Conservation (phyloP, 2,888 invertebrate species). For the Melanostoma scalare region DNA sequence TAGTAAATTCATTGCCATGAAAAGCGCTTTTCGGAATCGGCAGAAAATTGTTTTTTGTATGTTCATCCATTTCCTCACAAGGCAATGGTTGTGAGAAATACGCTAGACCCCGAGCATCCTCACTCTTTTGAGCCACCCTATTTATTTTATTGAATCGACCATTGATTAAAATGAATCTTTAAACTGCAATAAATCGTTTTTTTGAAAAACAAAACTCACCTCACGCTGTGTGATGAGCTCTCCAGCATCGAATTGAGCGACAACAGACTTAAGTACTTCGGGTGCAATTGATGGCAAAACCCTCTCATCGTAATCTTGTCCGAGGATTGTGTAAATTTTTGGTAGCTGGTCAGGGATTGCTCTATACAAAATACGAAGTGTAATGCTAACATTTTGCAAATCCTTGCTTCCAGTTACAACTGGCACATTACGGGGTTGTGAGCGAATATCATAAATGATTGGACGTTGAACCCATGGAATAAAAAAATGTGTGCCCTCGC, state of each 20-base stretch:
- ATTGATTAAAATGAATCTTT: too few species aligned
- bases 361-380: slow-evolving; percentile 97
- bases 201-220: slow-evolving; percentile 83
- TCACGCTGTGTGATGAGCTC: slow-evolving; percentile 99
- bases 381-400: slow-evolving; percentile 99
- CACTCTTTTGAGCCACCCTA: too few species aligned
- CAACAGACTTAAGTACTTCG: slow-evolving; percentile 99
- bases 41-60: too few species aligned
- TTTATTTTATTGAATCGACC: too few species aligned
- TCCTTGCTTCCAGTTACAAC: slow-evolving; percentile 99
- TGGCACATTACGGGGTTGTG: slow-evolving; percentile 97
- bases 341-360: slow-evolving; percentile 97
- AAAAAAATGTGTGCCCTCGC: slow-evolving; percentile 99
- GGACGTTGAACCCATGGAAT: slow-evolving; percentile 99
- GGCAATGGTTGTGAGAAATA: too few species aligned
- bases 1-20: too few species aligned
- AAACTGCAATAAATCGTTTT: slow-evolving; percentile 17
- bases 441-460: slow-evolving; percentile 98
- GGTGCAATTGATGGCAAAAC: slow-evolving; percentile 99
- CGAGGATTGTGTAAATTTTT: slow-evolving; percentile 97
- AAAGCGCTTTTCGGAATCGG: too few species aligned
- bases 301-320: slow-evolving; percentile 98
- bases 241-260: slow-evolving; percentile 99
- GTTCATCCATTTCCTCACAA: too few species aligned
- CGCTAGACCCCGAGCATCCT: too few species aligned